Conservation (phyloP, 1,140 invertebrate species). For the Ylistrum balloti region DNA sequence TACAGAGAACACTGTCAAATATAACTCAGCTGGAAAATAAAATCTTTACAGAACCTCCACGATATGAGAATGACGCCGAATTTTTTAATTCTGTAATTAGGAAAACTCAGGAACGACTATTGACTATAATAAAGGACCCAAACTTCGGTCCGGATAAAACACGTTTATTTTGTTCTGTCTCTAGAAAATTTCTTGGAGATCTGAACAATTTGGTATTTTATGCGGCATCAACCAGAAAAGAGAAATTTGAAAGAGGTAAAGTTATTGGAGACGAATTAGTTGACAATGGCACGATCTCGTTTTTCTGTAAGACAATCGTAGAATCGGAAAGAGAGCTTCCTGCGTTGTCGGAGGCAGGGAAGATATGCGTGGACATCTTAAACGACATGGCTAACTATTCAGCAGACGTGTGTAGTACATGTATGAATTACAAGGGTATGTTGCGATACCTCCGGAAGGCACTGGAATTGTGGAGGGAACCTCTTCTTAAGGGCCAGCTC, state of each 20-base stretch:
- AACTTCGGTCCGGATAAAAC: conserved; percentile 5
- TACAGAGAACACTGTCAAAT: not conserved
- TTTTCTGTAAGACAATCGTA: not conserved
- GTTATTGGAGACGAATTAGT: not conserved
- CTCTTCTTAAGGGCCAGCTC: not conserved
- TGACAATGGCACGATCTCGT: not conserved
- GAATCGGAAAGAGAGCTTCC: not conserved
- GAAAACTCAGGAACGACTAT: not conserved
- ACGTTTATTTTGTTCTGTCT: not conserved
- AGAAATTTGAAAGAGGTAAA: not conserved
- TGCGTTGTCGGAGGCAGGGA: not conserved
- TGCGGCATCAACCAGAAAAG: not conserved
- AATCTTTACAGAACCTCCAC: not conserved
- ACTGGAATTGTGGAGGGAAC: not conserved
- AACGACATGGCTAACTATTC: conserved; percentile 21
- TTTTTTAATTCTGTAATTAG: not conserved
- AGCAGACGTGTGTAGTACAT: not conserved
- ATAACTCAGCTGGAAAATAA: not conserved
- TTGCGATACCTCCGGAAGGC: not conserved
- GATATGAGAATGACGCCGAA: not conserved
- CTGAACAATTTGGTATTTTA: not conserved
- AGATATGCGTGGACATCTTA: not conserved
- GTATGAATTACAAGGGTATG: conserved; percentile 7
- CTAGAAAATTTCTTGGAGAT: not conserved
- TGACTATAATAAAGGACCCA: not conserved